phyloP scores from a whole-genome alignment of 2,113 vertebrate species.

The Benthochromis sp. region DNA sequence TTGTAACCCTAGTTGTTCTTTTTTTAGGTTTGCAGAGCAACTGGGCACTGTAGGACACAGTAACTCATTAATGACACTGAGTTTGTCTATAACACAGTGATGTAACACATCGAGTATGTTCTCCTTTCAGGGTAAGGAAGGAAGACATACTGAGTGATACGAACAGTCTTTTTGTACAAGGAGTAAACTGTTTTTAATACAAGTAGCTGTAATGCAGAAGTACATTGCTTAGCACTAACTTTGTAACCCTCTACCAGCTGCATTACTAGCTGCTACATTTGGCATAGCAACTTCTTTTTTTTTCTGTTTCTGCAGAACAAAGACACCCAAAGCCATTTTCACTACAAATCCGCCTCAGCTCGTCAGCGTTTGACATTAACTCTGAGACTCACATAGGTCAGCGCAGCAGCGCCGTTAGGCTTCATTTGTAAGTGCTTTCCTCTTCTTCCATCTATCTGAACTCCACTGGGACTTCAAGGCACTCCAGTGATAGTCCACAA shows the following conservation, averaged over 20 bases:
- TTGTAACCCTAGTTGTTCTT: background rate
- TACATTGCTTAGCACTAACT: background rate
- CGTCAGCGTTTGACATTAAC: background rate
- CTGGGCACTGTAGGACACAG: background rate
- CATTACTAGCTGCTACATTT: conserved; percentile 16
- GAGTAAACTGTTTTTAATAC: background rate
- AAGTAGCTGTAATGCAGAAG: background rate
- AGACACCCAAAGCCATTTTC: background rate
- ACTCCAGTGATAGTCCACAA: background rate
- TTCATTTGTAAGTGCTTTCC: conserved; percentile 32
- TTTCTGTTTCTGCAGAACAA: background rate
- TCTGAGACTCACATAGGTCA: conserved; percentile 7
- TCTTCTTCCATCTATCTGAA: conserved; percentile 18
- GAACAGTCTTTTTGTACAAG: background rate
- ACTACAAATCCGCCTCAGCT: background rate
- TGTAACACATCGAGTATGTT: background rate
- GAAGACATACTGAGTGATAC: background rate
- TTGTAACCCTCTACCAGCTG: background rate
- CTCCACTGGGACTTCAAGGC: background rate
- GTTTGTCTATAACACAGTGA: background rate
- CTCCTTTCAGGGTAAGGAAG: background rate
- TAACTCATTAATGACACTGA: background rate
- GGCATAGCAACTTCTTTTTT: background rate
- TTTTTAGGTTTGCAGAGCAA: background rate
- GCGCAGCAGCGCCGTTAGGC: background rate